phyloP scores from a whole-genome alignment of 2,888 invertebrate genomes.

The Mechanitis messenoides region DNA sequence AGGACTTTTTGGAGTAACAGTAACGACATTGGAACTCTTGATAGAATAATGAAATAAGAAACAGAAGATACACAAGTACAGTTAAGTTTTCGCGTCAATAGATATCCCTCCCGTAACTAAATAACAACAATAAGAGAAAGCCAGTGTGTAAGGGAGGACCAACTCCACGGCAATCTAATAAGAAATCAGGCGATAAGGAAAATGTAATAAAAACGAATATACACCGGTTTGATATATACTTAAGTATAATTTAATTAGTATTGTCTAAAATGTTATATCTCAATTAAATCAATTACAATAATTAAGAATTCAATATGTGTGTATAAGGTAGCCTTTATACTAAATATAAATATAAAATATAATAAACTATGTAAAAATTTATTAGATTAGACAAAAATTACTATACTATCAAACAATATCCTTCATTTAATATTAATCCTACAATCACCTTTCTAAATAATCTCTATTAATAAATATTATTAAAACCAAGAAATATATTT shows the following conservation, averaged over 20 bases:
- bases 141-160: constrained; percentile 35
- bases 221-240: constrained; percentile 33
- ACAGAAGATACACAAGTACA: constrained; percentile 53
- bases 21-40: constrained; percentile 19
- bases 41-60: constrained; percentile 45
- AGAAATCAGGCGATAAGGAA: constrained; percentile 64
- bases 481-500: too few species aligned
- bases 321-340: too few species aligned
- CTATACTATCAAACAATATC: too few species aligned
- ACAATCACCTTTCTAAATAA: too few species aligned
- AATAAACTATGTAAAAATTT: too few species aligned
- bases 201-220: constrained; percentile 67
- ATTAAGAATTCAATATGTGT: too few species aligned
- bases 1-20: constrained; percentile 8
- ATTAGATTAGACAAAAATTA: too few species aligned
- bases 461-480: too few species aligned
- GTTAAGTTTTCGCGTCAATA: constrained; percentile 60
- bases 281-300: too few species aligned
- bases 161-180: constrained; percentile 65
- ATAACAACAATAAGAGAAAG: constrained; percentile 60
- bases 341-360: too few species aligned
- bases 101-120: constrained; percentile 59
- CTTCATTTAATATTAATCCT: too few species aligned
- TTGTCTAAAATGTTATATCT: background rate
- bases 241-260: background rate